Evolutionary conservation across 2,888 invertebrate species (phyloP).

Genomic region (Hetaerina titia): DNA sequence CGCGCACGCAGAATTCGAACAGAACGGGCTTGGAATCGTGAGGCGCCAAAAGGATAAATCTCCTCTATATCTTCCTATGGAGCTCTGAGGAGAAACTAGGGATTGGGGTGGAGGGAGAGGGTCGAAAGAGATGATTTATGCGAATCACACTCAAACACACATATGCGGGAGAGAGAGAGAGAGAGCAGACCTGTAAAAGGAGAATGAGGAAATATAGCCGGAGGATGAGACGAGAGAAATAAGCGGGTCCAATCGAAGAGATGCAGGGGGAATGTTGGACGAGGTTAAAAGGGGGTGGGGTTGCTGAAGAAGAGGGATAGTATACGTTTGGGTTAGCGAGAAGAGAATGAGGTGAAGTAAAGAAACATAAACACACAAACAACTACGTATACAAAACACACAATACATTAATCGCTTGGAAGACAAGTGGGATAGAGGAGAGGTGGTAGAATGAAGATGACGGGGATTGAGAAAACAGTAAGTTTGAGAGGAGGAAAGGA

Average conservation of each 20-base stretch:
- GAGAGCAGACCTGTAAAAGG: background rate
- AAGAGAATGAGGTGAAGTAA: background rate
- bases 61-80: background rate
- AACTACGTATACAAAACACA: too few relatives aligned
- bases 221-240: conserved; percentile 53
- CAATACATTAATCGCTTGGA: background rate
- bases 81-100: background rate
- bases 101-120: background rate
- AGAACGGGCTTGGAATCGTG: background rate
- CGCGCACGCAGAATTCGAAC: conserved; percentile 21
- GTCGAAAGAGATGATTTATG: conserved; percentile 49
- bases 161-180: background rate
- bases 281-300: background rate
- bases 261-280: background rate
- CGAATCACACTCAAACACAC: conserved; percentile 39
- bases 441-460: background rate
- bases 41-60: conserved; percentile 13
- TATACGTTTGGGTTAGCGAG: background rate
- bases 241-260: conserved; percentile 49
- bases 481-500: background rate
- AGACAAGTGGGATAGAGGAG: background rate
- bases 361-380: background rate
- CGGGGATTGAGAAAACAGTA: background rate
- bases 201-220: conserved; percentile 59
- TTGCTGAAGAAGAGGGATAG: background rate